Evolutionary conservation across 1,140 invertebrate genomes (phyloP).

Genomic region (Drosophila yakuba): DNA sequence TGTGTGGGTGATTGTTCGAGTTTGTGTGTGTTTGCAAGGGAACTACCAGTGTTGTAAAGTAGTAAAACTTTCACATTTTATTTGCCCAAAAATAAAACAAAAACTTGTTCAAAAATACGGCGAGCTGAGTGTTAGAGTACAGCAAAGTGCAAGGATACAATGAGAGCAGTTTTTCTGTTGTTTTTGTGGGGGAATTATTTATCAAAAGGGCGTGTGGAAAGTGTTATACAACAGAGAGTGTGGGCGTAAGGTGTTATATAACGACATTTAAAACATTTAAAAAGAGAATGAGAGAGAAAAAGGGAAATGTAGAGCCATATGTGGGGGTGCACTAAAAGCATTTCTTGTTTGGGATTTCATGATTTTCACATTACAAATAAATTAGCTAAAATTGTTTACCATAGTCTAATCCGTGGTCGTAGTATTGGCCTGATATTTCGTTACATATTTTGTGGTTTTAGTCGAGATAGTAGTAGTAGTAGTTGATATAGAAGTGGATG

Average conservation of each 20-base stretch:
- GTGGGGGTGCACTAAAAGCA: conserved; percentile 62
- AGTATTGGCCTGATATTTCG: conserved; percentile 89
- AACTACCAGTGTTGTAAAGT: conserved; percentile 53
- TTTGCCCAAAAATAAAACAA: conserved; percentile 45
- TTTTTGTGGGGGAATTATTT: conserved; percentile 31
- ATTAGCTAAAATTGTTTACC: conserved; percentile 88
- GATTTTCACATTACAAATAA: conserved; percentile 71
- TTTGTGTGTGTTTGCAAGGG: conserved; percentile 28
- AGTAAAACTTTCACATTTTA: conserved; percentile 49
- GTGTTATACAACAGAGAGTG: conserved; percentile 36
- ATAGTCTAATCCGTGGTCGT: conserved; percentile 95
- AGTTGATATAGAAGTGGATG: conserved; percentile 43
- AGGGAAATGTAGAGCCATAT: background rate
- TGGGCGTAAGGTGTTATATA: conserved; percentile 34
- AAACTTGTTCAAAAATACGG: conserved; percentile 41
- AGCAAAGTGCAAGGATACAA: conserved; percentile 40
- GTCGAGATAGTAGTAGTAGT: conserved; percentile 54
- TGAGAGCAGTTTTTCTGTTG: conserved; percentile 30
- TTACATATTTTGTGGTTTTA: conserved; percentile 40
- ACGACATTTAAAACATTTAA: conserved; percentile 34
- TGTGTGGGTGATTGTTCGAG: conserved; percentile 21
- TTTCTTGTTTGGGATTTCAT: conserved; percentile 33
- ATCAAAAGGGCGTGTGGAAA: conserved; percentile 1
- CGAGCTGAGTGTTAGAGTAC: conserved; percentile 43
- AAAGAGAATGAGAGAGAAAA: conserved; percentile 2